A percentile compares a stretch with the other conserved stretches of the same genome.
These are phyloP conservation scores for Drosophila sturtevanti DNA, from an alignment of 1,140 invertebrate species.

Conservation along the genomic window DNA sequence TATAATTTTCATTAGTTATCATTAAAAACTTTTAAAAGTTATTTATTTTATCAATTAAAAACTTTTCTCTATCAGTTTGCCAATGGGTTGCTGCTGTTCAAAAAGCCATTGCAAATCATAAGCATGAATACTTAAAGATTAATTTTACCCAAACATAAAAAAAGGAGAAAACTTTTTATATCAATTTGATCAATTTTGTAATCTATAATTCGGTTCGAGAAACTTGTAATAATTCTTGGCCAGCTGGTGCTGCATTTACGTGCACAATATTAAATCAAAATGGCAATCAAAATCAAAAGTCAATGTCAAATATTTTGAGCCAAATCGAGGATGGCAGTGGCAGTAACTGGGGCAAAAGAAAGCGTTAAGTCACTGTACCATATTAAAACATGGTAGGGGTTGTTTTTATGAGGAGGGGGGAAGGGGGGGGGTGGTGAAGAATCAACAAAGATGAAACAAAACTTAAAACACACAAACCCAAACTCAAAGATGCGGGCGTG, in stretches of 20 bases:
- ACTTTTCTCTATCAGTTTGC: too few species aligned
- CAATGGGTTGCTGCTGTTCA: too few species aligned
- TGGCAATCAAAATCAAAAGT: conserved; percentile 8
- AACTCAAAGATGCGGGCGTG: conserved; percentile 1
- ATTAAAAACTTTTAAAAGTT: too few species aligned
- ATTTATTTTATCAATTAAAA: too few species aligned
- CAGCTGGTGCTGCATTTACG: conserved; percentile 3
- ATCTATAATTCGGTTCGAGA: neutral
- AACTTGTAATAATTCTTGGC: neutral
- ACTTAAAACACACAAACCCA: neutral
- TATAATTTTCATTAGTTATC: too few species aligned
- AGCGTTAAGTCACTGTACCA: conserved; percentile 4
- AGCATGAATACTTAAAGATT: too few species aligned
- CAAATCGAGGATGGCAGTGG: neutral
- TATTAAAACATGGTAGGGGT: too few species aligned
- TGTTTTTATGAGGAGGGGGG: too few species aligned
- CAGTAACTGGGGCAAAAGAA: neutral
- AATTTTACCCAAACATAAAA: too few species aligned
- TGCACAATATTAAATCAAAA: conserved; percentile 7
- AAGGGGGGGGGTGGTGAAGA: neutral
- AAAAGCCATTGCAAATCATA: neutral
- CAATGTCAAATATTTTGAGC: conserved; percentile 5
- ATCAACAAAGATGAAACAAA: conserved; percentile 9
- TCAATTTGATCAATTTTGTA: neutral
- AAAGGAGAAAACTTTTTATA: neutral